Evolutionary conservation across 2,888 invertebrate species (phyloP).

Genomic region (Agrochola lychnidis): DNA sequence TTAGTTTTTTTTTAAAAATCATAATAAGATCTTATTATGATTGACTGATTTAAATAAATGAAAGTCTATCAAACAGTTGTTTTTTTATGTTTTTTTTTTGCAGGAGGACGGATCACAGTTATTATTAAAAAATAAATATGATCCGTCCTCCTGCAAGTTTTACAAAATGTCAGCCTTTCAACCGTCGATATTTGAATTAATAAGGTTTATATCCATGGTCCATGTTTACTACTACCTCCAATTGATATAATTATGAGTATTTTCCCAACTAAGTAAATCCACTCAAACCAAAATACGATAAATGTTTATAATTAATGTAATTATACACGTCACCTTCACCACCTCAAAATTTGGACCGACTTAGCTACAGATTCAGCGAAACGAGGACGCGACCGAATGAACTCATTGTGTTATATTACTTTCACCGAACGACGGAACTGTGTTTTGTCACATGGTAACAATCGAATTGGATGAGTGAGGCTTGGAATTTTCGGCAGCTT

Average conservation of each 20-base stretch:
- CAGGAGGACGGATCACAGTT: too few species aligned
- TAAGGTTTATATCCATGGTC: background rate
- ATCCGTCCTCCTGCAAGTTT: too few species aligned
- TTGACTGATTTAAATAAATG: too few species aligned
- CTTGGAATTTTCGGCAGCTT: slow-evolving; percentile 8
- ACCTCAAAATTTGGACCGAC: slow-evolving; percentile 23
- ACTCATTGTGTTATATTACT: slow-evolving; percentile 62
- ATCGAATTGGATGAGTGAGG: slow-evolving; percentile 32
- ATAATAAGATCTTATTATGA: too few species aligned
- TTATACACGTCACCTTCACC: slow-evolving; percentile 26
- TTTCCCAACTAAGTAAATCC: slow-evolving; percentile 11
- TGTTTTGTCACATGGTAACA: slow-evolving; percentile 37
- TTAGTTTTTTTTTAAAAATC: too few species aligned
- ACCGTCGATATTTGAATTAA: too few species aligned
- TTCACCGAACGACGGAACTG: slow-evolving; percentile 50
- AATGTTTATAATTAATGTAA: slow-evolving; percentile 12
- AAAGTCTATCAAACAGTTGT: too few species aligned
- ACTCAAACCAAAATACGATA: slow-evolving; percentile 11
- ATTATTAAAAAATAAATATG: too few species aligned
- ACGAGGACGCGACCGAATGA: slow-evolving; percentile 60
- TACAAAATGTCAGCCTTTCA: too few species aligned
- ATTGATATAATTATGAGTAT: background rate
- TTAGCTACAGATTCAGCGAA: slow-evolving; percentile 49
- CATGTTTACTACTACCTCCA: background rate
- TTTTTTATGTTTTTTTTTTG: too few species aligned